These are phyloP conservation scores for Chinchilla lanigera DNA, from an alignment of 2,113 vertebrate genomes.

Conservation along the genomic window DNA sequence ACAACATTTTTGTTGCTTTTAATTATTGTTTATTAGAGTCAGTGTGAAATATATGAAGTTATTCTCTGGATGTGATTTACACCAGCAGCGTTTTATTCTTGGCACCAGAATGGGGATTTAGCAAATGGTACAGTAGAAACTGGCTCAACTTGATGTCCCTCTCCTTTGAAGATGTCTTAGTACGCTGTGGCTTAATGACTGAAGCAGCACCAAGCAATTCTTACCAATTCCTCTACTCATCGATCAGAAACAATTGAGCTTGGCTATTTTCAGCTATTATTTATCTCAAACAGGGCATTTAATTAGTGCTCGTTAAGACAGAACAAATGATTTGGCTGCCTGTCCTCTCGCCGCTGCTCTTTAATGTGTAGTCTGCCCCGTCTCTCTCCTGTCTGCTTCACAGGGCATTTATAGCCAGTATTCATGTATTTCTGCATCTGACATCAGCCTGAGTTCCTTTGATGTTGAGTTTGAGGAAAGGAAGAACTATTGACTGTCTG, in stretches of 20 bases:
- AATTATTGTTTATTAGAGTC: constrained; percentile 27
- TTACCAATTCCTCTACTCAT: constrained; percentile 48
- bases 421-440: not conserved
- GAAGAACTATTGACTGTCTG: not conserved
- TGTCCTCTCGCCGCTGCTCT: constrained; percentile 24
- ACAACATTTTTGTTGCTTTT: constrained; percentile 30
- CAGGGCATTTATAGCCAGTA: not conserved
- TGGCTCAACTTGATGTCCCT: not conserved
- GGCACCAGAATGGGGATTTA: not conserved
- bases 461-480: not conserved
- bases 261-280: constrained; percentile 63
- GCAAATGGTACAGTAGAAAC: not conserved
- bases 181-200: not conserved
- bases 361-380: not conserved
- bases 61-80: constrained; percentile 14
- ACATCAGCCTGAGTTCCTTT: not conserved
- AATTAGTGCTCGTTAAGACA: constrained; percentile 62
- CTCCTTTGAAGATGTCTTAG: not conserved
- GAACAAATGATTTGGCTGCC: constrained; percentile 29
- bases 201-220: not conserved
- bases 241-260: constrained; percentile 46
- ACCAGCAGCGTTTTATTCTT: not conserved
- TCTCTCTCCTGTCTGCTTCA: not conserved
- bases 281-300: constrained; percentile 59
- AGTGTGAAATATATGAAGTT: not conserved